Evolutionary conservation across 2,888 invertebrate genomes (phyloP), one percentile per base, ranked within the genome.

Genomic region (Ochropacha duplaris): DNA sequence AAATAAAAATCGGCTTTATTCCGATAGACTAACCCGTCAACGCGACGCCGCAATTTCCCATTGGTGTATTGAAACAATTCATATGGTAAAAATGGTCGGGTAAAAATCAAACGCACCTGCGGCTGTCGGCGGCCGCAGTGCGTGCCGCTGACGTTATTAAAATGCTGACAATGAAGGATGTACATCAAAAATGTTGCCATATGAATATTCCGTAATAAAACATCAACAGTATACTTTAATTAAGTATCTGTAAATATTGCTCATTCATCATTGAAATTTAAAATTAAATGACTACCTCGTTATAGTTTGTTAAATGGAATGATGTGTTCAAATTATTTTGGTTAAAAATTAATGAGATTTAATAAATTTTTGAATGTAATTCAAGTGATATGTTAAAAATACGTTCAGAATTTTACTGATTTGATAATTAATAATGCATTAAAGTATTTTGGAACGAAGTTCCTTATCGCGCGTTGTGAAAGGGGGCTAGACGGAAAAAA

Each of bases 31-130:
- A 50, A 49, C 56, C 49, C 26, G 39, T 50, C 34, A 11, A 34
- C 19, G 26, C 31, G 8, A 19, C 11, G 31, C 65, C 63, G 57
- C 61, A 61, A 68, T 68, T 68, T 64, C 55, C 68, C 56, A 58
- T 36, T 28, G 36, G 56, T 55, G 49, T 55, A 39, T 50, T 22
- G 50, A 55, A 49, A 57, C 60, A 68, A 64, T 71, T 68, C 64
- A 64, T 66, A 69, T 58, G 62, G 61, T 54, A 54, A 49, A 54
- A 63, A 66, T 68, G 64, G 68, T 61, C 60, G 64, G 64, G 61
- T 28, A 31, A 55, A 49, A 69, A 72, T 69, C 76, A 68, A 64
- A 59, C 76, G 61, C 80, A 83, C 76, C 78, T 83, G 44, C 44
- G 44, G 44, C 16, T 19, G 44, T 16, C 16, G 3, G 16, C 44